phyloP scores from a whole-genome alignment of 2,797 vertebrate genomes.

The Enteromius thamalakanensis region DNA sequence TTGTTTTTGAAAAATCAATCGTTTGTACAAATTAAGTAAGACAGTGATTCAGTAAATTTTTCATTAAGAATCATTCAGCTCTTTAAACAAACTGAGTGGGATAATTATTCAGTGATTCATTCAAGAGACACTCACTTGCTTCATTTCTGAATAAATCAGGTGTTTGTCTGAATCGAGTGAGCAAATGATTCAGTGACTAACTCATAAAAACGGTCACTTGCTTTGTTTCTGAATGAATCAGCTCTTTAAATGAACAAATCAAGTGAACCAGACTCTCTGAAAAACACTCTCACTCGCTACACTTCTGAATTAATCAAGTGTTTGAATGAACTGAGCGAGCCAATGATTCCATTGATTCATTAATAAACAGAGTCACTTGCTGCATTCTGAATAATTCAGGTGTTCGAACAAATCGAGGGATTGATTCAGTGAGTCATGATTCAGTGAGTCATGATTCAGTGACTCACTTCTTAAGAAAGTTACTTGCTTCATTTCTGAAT shows the following conservation, averaged over 20 bases:
- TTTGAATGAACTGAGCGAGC: not conserved
- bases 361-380: not conserved
- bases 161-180: not conserved
- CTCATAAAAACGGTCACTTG: not conserved
- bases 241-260: not conserved
- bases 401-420: too few relatives aligned
- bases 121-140: too few relatives aligned
- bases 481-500: too few relatives aligned
- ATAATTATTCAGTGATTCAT: not conserved
- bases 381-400: not conserved
- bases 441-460: too few relatives aligned
- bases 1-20: not conserved
- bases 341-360: not conserved
- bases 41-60: too few relatives aligned
- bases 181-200: too few relatives aligned
- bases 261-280: not conserved
- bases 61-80: too few relatives aligned
- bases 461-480: too few relatives aligned
- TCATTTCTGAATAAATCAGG: not conserved
- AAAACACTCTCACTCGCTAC: too few relatives aligned
- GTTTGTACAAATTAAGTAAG: too few relatives aligned
- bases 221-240: not conserved
- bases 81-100: too few relatives aligned
- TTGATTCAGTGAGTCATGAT: too few relatives aligned
- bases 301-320: not conserved